These are phyloP conservation scores for Porphyrio hochstetteri DNA, from an alignment of 2,113 vertebrate genomes.

Conservation along the genomic window DNA sequence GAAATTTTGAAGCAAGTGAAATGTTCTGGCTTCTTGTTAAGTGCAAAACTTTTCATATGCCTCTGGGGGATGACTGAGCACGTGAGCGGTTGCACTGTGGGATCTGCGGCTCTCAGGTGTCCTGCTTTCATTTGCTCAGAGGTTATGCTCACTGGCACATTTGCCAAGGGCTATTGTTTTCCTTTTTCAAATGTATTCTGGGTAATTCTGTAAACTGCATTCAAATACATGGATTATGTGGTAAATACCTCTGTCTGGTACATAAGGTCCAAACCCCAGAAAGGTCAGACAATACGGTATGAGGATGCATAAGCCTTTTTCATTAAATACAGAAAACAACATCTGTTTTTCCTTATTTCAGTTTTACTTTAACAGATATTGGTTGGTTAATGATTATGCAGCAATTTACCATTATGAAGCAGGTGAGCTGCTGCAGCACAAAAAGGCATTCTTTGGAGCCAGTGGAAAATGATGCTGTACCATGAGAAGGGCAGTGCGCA, in stretches of 20 bases:
- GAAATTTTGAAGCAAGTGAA: neutral
- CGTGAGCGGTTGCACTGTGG: neutral
- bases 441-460: neutral
- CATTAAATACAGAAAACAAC: slow-evolving; percentile 46
- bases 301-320: slow-evolving; percentile 47
- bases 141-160: neutral
- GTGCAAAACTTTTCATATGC: neutral
- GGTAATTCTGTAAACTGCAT: slow-evolving; percentile 1
- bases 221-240: neutral
- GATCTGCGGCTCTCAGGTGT: slow-evolving; percentile 1
- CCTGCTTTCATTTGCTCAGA: neutral
- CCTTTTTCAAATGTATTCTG: neutral
- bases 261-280: neutral
- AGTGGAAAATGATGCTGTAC: neutral
- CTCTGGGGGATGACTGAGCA: neutral
- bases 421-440: neutral
- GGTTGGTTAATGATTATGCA: slow-evolving; percentile 13
- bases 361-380: slow-evolving; percentile 45
- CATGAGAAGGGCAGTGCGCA: neutral
- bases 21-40: neutral
- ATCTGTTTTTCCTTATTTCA: slow-evolving; percentile 57
- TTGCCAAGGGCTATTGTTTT: slow-evolving; percentile 18
- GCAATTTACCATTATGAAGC: slow-evolving; percentile 8
- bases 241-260: neutral
- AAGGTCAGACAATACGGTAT: neutral